Evolutionary conservation across 2,888 invertebrate species (phyloP).

Genomic region (Leptopterna dolabrata): DNA sequence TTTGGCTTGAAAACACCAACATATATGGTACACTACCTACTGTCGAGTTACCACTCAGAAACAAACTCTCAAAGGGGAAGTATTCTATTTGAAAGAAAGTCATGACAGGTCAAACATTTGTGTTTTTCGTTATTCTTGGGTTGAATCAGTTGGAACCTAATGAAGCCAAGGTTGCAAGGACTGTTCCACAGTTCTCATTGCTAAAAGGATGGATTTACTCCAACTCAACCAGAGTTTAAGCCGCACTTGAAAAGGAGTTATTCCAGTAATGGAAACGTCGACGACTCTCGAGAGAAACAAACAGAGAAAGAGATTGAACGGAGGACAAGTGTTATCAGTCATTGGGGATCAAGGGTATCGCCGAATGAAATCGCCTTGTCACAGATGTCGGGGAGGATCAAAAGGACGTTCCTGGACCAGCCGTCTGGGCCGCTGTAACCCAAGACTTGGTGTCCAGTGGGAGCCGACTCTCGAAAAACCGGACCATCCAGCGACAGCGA

Average conservation of each 20-base stretch:
- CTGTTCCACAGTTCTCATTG: too few relatives aligned
- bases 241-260: not conserved
- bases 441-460: not conserved
- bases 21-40: too few relatives aligned
- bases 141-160: too few relatives aligned
- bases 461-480: not conserved
- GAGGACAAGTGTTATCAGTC: not conserved
- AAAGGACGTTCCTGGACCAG: not conserved
- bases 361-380: constrained; percentile 12
- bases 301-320: constrained; percentile 11
- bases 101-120: too few relatives aligned
- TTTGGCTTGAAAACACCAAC: too few relatives aligned
- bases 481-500: not conserved
- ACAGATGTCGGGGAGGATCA: constrained; percentile 17
- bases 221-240: not conserved
- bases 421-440: constrained; percentile 1
- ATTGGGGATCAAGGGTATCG: constrained; percentile 12
- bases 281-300: not conserved
- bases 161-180: too few relatives aligned
- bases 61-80: too few relatives aligned
- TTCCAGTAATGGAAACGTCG: not conserved
- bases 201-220: too few relatives aligned
- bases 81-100: too few relatives aligned
- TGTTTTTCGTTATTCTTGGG: too few relatives aligned
- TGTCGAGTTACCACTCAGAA: too few relatives aligned